Base-by-base conservation (phyloP, 2,113 vertebrate genomes). In the Suncus etruscus region DNA sequence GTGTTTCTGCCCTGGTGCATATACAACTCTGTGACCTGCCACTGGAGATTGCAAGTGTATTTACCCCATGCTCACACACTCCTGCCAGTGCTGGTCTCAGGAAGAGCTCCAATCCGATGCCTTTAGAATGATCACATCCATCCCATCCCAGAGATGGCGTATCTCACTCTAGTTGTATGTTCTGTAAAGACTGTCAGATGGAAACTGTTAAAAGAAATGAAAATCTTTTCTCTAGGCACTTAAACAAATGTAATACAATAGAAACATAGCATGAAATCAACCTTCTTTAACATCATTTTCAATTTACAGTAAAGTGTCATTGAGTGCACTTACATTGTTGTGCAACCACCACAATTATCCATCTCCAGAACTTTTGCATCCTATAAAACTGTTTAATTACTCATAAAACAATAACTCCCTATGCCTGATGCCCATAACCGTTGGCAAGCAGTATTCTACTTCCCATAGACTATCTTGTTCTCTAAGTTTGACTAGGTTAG, bases 121-220 rank as follows among this genome's bases (percentile, higher is more conserved):
- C 88, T 97, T 97, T 97, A 97, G 96, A 97, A 51, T 65, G 74
- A 48, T 81, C 54, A 83, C 16, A 63, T 48, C 50, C 96, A 97
- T 97, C 96, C 97, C 85, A 94, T 94, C 96, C 96, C 95, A 96
- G 95, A 80, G 27, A 72, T 15, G 68, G 82, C 47, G 95, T 95
- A 96, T 97, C 97, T 97, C 96, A 97, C 96, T 97, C 94, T 87
- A 89, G 96, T 96, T 96, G 95, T 97, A 97, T 94, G 94, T 91
- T 96, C 96, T 96, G 91, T 95, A 97, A 97, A 97, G 97, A 93
- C 96, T 97, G 96, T 97, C 97, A 98, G 95, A 97, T 95, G 39
- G 95, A 92, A 97, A 97, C 97, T 98, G 95, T 95, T 95, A 97
- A 96, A 96, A 95, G 92, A 94, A 91, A 94, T 96, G 63, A 63